Evolutionary conservation across 2,888 invertebrate genomes (phyloP), one percentile per base, ranked within the genome.

Genomic region (Sphaeridia pumilis): DNA sequence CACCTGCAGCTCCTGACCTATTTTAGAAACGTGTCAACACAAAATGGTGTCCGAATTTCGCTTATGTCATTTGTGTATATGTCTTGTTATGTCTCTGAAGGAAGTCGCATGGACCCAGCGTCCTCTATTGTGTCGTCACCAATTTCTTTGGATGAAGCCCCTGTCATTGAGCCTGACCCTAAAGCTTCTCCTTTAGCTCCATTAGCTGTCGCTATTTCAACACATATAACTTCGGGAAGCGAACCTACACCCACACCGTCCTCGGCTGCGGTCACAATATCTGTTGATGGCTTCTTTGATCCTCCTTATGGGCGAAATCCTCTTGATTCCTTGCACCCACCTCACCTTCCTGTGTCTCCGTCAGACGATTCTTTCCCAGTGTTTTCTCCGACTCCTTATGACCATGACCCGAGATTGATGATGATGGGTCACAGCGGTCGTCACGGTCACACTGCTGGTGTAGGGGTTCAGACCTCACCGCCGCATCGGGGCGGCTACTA

Each of bases 211-310:
- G 62, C 63, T 27, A 59, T 62, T 55, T 63, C 64, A 48, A 57
- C 65, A 31, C 63, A 59, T 41, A 62, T 63, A 46, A 57, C 58
- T 28, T 56, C 56, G 12, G 53, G 52, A 4, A 59, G 58, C 41
- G 60, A 60, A 10, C 61, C 60, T 2, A 65, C 65, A 12, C 83
- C 85, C 0, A 85, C 88, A 0, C 87, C 88, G 0, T 86, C 84
- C 56, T 87, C 88, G 0, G 88, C 87, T 1, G 77, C 85, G 4
- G 81, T 85, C 77, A 86, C 88, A 0, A 81, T 85, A 4, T 85
- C 87, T 2, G 76, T 87, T 27, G 89, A 89, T 62, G 87, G 83
- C 22, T 90, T 87, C 67, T 74, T 89, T 60, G 89, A 90, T 66
- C 81, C 57, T 21, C 57, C 54, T 17, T 54, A 54, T 25, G 52